Base-by-base conservation (phyloP, 2,113 vertebrate species). In the Macroglossus sobrinus region DNA sequence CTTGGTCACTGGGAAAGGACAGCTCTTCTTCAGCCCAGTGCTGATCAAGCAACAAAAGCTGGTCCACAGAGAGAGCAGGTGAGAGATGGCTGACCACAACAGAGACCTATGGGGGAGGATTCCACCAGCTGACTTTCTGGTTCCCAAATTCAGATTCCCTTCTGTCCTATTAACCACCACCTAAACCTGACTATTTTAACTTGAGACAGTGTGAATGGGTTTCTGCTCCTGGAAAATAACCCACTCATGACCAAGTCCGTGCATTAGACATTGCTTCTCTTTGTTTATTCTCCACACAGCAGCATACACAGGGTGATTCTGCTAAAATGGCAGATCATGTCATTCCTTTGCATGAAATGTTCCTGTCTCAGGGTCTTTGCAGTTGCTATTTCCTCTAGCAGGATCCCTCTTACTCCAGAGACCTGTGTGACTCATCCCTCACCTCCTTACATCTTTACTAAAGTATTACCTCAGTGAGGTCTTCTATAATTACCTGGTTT, bases 291-390 rank as follows among this genome's bases (percentile, higher is more conserved):
- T 81, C 82, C 40, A 47, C 2, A 14, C 30, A 81, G 82, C 30
- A n/a, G 59, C 68, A 30, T 10, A 47, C 72, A 35, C 45, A 57
- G 47, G 33, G n/a, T 38, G 59, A 59, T 57, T 76, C 69, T 47
- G 85, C 47, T 75, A 76, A 84, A 47, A 68, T 26, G 57, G 22
- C 57, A 72, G 30, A 59, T 57, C 59, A 63, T 11, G 26, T 47
- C 38, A 92, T 75, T 75, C 28, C 40, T 82, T 53, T 43, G 38
- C 28, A 75, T 33, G 66, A 86, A 82, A 82, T 38, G 33, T 57
- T 33, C 7, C n/a, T 45, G 61, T 38, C 63, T 85, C 68, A 2
- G 68, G 45, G 45, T 22, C n/a, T 53, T 50, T 50, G 45, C 16
- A 89, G 11, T 30, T 78, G 45, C 45, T 89, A 24, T 64, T 89